Conservation (phyloP, 2,113 vertebrate species). For the Micromys minutus region DNA sequence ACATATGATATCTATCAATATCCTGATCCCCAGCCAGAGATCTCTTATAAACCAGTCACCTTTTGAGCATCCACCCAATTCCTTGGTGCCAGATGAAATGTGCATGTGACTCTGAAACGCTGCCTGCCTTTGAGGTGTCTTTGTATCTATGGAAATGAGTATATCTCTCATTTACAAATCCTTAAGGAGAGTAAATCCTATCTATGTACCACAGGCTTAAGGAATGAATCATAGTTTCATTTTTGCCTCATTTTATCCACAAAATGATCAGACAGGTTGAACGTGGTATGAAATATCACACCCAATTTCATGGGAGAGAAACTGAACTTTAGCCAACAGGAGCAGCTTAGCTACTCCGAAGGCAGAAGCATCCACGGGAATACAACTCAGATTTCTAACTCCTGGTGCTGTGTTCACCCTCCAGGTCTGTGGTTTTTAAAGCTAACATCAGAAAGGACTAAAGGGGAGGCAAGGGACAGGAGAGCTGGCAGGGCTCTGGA, state of each 20-base stretch:
- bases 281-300: not conserved
- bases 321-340: not conserved
- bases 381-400: not conserved
- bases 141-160: conserved; percentile 13
- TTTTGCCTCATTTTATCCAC: conserved; percentile 50
- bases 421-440: conserved; percentile 3
- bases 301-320: conserved; percentile 23
- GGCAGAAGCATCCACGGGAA: not conserved
- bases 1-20: not conserved
- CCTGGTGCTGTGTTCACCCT: conserved; percentile 19
- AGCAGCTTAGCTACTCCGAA: not conserved
- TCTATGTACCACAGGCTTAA: conserved; percentile 4
- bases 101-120: not conserved
- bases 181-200: conserved; percentile 6
- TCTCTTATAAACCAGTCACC: not conserved
- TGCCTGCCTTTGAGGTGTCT: conserved; percentile 57
- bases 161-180: conserved; percentile 32
- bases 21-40: not conserved
- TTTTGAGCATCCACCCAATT: conserved; percentile 47
- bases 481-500: not conserved
- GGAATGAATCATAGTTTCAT: conserved; percentile 51
- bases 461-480: not conserved
- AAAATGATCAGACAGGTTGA: conserved; percentile 28
- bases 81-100: conserved; percentile 27
- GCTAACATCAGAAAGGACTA: not conserved